Conservation (phyloP, 2,113 vertebrate species). For the Bos javanicus region DNA sequence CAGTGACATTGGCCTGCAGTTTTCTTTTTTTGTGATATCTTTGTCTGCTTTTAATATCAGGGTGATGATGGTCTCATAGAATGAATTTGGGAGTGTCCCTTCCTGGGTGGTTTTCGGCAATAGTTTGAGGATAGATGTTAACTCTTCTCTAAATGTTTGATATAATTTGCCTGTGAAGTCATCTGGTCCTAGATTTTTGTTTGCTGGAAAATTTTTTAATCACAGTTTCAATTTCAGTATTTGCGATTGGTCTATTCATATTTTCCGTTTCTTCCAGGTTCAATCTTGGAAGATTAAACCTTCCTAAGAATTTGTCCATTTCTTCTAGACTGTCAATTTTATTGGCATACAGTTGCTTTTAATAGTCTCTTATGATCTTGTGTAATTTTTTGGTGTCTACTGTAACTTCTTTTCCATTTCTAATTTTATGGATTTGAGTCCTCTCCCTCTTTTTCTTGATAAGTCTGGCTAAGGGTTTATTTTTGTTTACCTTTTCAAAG, state of each 20-base stretch:
- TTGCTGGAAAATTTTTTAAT: not conserved
- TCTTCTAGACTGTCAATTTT: not conserved
- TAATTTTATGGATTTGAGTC: not conserved
- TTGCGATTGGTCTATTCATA: not conserved
- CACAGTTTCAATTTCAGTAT: not conserved
- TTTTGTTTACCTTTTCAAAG: not conserved
- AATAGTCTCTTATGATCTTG: not conserved
- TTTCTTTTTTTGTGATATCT: not conserved
- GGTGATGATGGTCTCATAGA: not conserved
- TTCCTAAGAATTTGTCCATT: not conserved
- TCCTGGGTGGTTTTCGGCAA: not conserved
- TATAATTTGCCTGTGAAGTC: not conserved
- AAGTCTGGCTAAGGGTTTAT: not conserved
- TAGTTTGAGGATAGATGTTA: not conserved
- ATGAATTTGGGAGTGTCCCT: not conserved
- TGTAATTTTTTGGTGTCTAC: not conserved
- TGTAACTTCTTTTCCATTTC: not conserved
- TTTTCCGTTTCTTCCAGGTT: not conserved
- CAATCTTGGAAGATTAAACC: not conserved
- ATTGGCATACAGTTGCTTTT: not conserved
- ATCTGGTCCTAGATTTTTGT: not conserved
- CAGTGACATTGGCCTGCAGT: not conserved
- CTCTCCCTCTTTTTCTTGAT: not conserved
- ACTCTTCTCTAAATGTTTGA: not conserved
- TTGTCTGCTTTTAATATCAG: not conserved